These are phyloP conservation scores for Semotilus atromaculatus DNA, from an alignment of 2,797 vertebrate genomes.

Conservation along the genomic window DNA sequence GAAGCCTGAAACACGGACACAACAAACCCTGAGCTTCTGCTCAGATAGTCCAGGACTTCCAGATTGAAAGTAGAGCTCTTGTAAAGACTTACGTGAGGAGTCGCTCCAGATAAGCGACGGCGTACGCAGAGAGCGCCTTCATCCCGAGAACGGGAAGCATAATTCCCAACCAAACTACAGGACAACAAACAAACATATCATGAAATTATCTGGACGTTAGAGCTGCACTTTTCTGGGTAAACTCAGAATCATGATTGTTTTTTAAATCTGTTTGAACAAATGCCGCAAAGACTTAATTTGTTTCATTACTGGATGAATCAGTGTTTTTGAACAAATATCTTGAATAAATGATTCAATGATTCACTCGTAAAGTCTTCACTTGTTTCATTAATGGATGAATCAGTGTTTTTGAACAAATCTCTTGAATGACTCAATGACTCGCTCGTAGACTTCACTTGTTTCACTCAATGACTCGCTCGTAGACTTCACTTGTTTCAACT, in stretches of 20 bases:
- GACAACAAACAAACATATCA: not conserved
- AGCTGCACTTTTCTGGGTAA: not conserved
- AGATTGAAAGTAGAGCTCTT: rapidly evolving
- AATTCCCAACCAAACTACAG: slow-evolving; percentile 91
- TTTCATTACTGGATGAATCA: too few species aligned
- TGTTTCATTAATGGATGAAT: too few species aligned
- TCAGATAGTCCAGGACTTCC: not conserved
- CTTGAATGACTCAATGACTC: too few species aligned
- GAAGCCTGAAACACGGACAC: slow-evolving; percentile 76
- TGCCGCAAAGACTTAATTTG: too few species aligned
- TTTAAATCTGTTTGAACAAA: not conserved
- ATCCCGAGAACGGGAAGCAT: slow-evolving; percentile 96
- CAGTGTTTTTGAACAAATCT: rapidly evolving
- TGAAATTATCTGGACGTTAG: not conserved
- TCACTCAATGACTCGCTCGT: too few species aligned
- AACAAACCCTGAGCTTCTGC: not conserved
- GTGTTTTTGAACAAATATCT: too few species aligned
- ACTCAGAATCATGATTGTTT: not conserved
- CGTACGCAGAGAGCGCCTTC: slow-evolving; percentile 88
- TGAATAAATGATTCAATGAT: too few species aligned
- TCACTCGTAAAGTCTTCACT: too few species aligned
- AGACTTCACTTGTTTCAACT: too few species aligned
- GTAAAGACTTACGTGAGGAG: slow-evolving; percentile 87
- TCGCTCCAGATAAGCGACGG: slow-evolving; percentile 91
- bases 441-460: too few species aligned